Conservation (phyloP, 2,888 invertebrate genomes). For the Andrena marginata region DNA sequence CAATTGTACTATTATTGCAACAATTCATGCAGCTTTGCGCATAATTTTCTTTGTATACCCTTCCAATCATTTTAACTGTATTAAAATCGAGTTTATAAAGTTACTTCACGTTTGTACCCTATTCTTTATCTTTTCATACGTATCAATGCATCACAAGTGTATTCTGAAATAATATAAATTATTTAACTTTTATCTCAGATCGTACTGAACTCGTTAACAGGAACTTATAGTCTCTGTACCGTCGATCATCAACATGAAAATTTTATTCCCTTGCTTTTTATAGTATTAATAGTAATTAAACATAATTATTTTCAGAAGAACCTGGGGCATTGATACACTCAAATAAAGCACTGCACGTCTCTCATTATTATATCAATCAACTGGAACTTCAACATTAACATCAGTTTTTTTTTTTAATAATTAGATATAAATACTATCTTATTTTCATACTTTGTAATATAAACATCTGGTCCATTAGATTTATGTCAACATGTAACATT, state of each 20-base stretch:
- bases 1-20: slow-evolving; percentile 76
- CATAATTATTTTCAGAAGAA: slow-evolving; percentile 58
- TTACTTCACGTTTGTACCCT: slow-evolving; percentile 73
- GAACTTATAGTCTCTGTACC: slow-evolving; percentile 45
- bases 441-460: slow-evolving; percentile 80
- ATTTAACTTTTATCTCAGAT: slow-evolving; percentile 19
- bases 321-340: slow-evolving; percentile 65
- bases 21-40: slow-evolving; percentile 70
- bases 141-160: slow-evolving; percentile 64
- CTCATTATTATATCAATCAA: slow-evolving; percentile 64
- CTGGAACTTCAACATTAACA: slow-evolving; percentile 78
- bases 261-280: slow-evolving; percentile 24
- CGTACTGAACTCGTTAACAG: slow-evolving; percentile 39
- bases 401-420: slow-evolving; percentile 66
- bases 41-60: slow-evolving; percentile 64
- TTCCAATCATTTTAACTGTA: slow-evolving; percentile 58
- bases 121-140: slow-evolving; percentile 47
- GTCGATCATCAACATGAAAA: slow-evolving; percentile 49
- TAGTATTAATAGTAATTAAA: slow-evolving; percentile 33
- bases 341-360: slow-evolving; percentile 59
- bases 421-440: slow-evolving; percentile 81
- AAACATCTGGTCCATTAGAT: slow-evolving; percentile 85
- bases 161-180: slow-evolving; percentile 57
- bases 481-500: slow-evolving; percentile 84
- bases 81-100: slow-evolving; percentile 65